These are phyloP conservation scores for Drepanosiphum platanoidis DNA, from an alignment of 2,888 invertebrate genomes.

Conservation along the genomic window DNA sequence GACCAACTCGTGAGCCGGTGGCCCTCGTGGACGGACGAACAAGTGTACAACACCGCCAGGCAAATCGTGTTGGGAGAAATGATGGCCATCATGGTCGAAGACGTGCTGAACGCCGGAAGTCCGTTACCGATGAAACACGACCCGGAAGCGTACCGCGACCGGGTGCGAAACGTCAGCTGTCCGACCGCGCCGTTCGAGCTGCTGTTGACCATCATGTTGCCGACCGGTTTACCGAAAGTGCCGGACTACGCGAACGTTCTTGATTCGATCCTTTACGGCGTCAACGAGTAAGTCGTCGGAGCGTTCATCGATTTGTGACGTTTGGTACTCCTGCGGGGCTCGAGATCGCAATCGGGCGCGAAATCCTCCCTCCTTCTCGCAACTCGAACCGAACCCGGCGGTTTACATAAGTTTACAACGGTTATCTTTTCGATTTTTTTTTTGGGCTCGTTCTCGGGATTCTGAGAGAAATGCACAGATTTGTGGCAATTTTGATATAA, in stretches of 20 bases:
- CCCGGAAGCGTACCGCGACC: background rate
- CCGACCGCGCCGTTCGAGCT: background rate
- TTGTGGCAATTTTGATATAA: no score
- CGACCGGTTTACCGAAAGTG: background rate
- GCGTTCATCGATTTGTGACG: no score
- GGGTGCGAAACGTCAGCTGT: background rate
- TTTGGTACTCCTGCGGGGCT: no score
- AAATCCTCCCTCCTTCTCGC: no score
- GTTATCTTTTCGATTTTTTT: no score
- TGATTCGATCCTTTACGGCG: background rate
- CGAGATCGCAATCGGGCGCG: no score
- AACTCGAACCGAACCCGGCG: no score
- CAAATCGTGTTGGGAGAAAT: constrained; percentile 6
- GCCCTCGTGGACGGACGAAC: background rate
- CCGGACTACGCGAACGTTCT: background rate
- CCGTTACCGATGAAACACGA: background rate
- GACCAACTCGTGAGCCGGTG: background rate
- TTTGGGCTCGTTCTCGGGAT: no score
- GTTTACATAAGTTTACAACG: no score
- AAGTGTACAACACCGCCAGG: background rate
- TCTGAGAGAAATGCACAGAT: no score
- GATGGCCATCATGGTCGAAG: constrained; percentile 8
- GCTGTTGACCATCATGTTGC: background rate
- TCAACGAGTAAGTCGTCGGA: background rate
- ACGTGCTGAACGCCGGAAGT: background rate